phyloP scores from a whole-genome alignment of 2,888 invertebrate species.

The Drosophila atroscutellata region DNA sequence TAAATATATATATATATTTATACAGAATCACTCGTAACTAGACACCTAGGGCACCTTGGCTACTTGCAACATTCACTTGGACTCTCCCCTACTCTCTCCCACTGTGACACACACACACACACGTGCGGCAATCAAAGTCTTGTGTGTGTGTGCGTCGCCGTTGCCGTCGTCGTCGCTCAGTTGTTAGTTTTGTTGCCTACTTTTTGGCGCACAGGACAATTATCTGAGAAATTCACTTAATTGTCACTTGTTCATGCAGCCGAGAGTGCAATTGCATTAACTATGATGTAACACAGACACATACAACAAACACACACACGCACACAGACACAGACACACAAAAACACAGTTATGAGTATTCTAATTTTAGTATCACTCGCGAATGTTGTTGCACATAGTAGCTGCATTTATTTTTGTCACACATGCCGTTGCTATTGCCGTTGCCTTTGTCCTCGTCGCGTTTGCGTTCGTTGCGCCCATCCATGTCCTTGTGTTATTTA shows the following conservation, averaged over 20 bases:
- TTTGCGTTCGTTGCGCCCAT: slow-evolving; percentile 66
- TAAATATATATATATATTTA: background rate
- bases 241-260: slow-evolving; percentile 53
- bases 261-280: slow-evolving; percentile 70
- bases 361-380: slow-evolving; percentile 58
- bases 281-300: slow-evolving; percentile 42
- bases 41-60: slow-evolving; percentile 46
- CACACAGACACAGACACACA: slow-evolving; percentile 13
- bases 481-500: slow-evolving; percentile 80
- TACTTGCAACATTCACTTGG: slow-evolving; percentile 27
- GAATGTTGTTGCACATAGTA: slow-evolving; percentile 16
- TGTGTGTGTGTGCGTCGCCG: slow-evolving; percentile 19
- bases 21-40: slow-evolving; percentile 28
- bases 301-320: slow-evolving; percentile 18
- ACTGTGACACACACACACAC: slow-evolving; percentile 17
- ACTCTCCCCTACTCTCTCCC: background rate
- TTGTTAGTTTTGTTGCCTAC: slow-evolving; percentile 33
- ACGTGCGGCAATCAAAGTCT: slow-evolving; percentile 35
- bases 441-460: slow-evolving; percentile 54
- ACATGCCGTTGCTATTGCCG: slow-evolving; percentile 29
- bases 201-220: slow-evolving; percentile 57
- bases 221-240: slow-evolving; percentile 71
- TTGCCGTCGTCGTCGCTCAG: slow-evolving; percentile 14
- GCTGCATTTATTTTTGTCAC: slow-evolving; percentile 52
- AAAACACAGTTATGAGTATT: slow-evolving; percentile 28